Evolutionary conservation across 2,797 vertebrate species (phyloP).

Genomic region (Astyanax mexicanus): DNA sequence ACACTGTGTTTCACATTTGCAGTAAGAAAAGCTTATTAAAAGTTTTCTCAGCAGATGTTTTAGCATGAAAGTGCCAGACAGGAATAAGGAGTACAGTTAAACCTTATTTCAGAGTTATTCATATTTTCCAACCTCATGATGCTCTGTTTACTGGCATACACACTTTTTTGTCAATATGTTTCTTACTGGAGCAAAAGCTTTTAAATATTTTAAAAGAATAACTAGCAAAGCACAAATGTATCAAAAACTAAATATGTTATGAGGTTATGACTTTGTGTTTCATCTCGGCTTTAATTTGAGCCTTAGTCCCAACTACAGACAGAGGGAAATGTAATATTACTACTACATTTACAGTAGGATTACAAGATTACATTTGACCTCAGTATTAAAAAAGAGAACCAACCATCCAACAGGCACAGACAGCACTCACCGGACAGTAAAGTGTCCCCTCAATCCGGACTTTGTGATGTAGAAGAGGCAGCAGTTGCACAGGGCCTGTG

Average conservation of each 20-base stretch:
- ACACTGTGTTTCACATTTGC: no score
- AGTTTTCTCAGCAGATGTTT: background rate
- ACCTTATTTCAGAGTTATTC: background rate
- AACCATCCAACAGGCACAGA: constrained; percentile 9
- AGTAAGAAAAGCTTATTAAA: no score
- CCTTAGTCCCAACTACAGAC: constrained; percentile 4
- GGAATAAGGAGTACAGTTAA: background rate
- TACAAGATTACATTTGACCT: background rate
- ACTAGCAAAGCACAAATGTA: background rate
- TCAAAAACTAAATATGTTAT: background rate
- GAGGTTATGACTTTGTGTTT: no score
- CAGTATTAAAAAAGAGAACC: background rate
- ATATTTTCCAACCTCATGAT: background rate
- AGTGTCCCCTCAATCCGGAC: constrained; percentile 1
- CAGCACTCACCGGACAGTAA: constrained; percentile 44
- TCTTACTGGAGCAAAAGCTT: background rate
- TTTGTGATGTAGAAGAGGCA: background rate
- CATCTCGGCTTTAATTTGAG: constrained; percentile 3
- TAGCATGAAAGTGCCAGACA: background rate
- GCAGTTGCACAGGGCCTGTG: background rate
- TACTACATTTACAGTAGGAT: constrained; percentile 16
- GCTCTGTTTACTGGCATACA: background rate
- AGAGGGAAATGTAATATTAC: constrained; percentile 15
- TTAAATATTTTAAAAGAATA: background rate
- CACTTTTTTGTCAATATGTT: background rate